phyloP scores from a whole-genome alignment of 2,888 invertebrate genomes.

The Thymelicus acteon region DNA sequence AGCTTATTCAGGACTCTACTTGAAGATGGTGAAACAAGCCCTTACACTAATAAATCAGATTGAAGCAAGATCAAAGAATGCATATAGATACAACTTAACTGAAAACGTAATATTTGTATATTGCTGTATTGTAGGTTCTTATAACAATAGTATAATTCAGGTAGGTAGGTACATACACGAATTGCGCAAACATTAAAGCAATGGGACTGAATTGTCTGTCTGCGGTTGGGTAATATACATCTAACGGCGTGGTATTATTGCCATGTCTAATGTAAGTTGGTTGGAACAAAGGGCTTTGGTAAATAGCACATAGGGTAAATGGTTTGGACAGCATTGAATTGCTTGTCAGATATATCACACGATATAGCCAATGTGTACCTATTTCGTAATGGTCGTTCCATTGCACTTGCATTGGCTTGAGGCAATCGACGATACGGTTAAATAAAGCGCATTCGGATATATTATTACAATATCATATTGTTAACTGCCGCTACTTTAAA shows the following conservation, averaged over 20 bases:
- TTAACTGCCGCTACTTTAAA: too few species aligned
- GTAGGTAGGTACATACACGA: too few species aligned
- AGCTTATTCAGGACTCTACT: too few species aligned
- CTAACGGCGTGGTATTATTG: slow-evolving; percentile 16
- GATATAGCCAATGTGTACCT: slow-evolving; percentile 17
- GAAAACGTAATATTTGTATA: too few species aligned
- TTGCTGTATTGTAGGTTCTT: too few species aligned
- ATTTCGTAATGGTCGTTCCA: slow-evolving; percentile 26
- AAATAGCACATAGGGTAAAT: slow-evolving; percentile 8
- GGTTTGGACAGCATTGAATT: slow-evolving; percentile 16
- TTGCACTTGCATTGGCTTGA: slow-evolving; percentile 11
- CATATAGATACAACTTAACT: too few species aligned
- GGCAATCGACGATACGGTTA: slow-evolving; percentile 7
- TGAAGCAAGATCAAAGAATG: too few species aligned
- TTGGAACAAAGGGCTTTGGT: slow-evolving; percentile 7
- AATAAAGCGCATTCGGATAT: background rate
- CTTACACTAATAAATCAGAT: too few species aligned
- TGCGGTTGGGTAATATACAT: slow-evolving; percentile 10
- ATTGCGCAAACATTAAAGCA: slow-evolving; percentile 5
- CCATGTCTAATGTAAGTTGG: slow-evolving; percentile 4
- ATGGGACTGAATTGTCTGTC: slow-evolving; percentile 12
- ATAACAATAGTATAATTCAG: too few species aligned
- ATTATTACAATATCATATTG: too few species aligned
- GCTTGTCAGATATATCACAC: slow-evolving; percentile 13
- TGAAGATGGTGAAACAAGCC: too few species aligned